phyloP scores from a whole-genome alignment of 37 sponge, comb jelly and placozoan species.

The Mnemiopsis leidyi region DNA sequence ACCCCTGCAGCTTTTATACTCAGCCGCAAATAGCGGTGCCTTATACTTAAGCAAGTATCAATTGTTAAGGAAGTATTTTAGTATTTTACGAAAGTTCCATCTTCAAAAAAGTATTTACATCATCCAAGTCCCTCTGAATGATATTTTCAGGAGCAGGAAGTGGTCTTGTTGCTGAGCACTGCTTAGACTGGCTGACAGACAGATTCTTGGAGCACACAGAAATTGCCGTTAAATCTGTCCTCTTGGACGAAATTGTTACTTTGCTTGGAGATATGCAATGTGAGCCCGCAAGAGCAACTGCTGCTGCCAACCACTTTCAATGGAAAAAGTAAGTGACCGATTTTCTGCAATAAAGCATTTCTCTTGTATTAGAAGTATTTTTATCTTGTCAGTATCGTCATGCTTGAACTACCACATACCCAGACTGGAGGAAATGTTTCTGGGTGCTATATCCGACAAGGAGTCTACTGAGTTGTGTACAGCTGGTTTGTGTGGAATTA shows the following conservation, averaged over 20 bases:
- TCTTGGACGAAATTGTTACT: neutral
- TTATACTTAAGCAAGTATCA: too few species aligned
- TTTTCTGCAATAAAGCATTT: neutral
- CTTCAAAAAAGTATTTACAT: too few species aligned
- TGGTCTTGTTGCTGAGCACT: constrained; percentile 14
- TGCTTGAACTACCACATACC: neutral
- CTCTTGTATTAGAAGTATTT: neutral
- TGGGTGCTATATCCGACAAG: neutral
- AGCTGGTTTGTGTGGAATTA: neutral
- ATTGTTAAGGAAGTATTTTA: too few species aligned
- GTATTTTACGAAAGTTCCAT: too few species aligned
- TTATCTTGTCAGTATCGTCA: neutral
- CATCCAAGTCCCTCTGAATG: too few species aligned
- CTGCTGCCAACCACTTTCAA: neutral
- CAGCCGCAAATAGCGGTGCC: too few species aligned
- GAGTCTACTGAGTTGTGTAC: neutral
- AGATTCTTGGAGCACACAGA: too few species aligned
- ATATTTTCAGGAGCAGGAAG: constrained; percentile 23
- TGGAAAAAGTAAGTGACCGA: constrained; percentile 42
- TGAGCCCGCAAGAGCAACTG: neutral
- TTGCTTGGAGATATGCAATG: neutral
- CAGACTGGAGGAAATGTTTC: constrained; percentile 14
- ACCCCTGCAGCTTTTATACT: too few species aligned
- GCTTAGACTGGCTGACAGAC: neutral
- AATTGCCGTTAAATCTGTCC: neutral